Evolutionary conservation across 2,888 invertebrate species (phyloP), one percentile per base, ranked within the genome.

Genomic region (Syrista parreyssii): DNA sequence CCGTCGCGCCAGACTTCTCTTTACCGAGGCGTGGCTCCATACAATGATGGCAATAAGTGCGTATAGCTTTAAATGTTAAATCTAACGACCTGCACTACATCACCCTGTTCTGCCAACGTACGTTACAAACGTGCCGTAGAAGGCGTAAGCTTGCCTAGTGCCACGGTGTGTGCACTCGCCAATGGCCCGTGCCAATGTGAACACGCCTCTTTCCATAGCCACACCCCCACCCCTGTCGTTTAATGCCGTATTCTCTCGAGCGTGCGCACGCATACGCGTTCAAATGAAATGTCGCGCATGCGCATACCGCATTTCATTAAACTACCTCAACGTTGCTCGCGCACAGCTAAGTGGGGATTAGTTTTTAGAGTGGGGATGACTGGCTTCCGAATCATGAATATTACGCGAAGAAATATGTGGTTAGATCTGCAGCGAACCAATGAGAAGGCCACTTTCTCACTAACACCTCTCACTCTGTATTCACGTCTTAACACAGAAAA

Each of bases 141-240:
- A 55, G 55, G 55, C 55, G 55, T 55, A 55, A 55, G 23, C 55
- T 15, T 55, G 9, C 23, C 55, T 23, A 40, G 55, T 55, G 23
- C 55, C 86, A 90, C 89, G 89, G 87, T 84, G 82, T 84, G 85
- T 84, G 89, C 88, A 85, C 82, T 88, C 88, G 82, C 89, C 91
- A 90, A 90, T 91, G 89, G 91, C 84, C 89, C 90, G 87, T 88
- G 88, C 84, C 86, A 86, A 86, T 82, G 84, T 85, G 84, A 85
- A 89, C 88, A 89, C 91, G 89, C 90, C 90, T 86, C 86, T 82
- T 83, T 82, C 83, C 81, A 80, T 84, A 82, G 85, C 87, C 84
- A 84, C 85, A 84, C 85, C 85, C 82, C 81, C 83, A 80, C 76
- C 80, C 79, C 75, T 76, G 79, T 36, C 69, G 69, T 40, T 84